phyloP scores from a whole-genome alignment of 1,140 invertebrate genomes.

The Drosophila pseudoobscura region DNA sequence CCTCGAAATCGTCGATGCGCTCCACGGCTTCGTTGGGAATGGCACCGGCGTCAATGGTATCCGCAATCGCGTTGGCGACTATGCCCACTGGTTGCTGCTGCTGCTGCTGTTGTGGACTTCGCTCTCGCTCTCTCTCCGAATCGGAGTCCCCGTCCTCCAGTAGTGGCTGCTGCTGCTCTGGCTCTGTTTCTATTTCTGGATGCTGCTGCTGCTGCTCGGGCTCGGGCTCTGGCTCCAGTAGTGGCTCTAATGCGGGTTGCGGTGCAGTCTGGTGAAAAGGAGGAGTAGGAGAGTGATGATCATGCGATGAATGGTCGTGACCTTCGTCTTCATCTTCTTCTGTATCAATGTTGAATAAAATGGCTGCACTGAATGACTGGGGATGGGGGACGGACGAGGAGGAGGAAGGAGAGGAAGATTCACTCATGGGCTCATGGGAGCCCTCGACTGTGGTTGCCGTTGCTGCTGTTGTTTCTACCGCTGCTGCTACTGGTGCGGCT shows the following conservation, averaged over 20 bases:
- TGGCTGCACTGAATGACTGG: constrained; percentile 31
- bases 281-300: constrained; percentile 78
- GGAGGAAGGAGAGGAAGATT: constrained; percentile 16
- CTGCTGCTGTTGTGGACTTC: constrained; percentile 23
- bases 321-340: constrained; percentile 26
- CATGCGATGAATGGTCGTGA: constrained; percentile 55
- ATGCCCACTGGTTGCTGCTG: constrained; percentile 25
- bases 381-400: constrained; percentile 15
- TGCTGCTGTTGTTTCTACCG: constrained; percentile 9
- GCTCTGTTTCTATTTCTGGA: constrained; percentile 4
- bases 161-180: constrained; percentile 12
- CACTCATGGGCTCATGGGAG: constrained; percentile 7
- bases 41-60: constrained; percentile 71
- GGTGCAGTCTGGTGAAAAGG: constrained; percentile 66
- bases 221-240: constrained; percentile 16
- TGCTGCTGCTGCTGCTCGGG: constrained; percentile 1
- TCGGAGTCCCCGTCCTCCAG: constrained; percentile 14
- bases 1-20: constrained; percentile 75
- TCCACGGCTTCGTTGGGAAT: constrained; percentile 69
- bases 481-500: constrained; percentile 17
- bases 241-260: constrained; percentile 49
- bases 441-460: constrained; percentile 18
- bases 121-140: constrained; percentile 14
- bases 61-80: constrained; percentile 67
- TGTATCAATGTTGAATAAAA: constrained; percentile 1